Evolutionary conservation across 1,140 invertebrate species (phyloP), one percentile per base, ranked within the genome.

Genomic region (Ladona fulva): DNA sequence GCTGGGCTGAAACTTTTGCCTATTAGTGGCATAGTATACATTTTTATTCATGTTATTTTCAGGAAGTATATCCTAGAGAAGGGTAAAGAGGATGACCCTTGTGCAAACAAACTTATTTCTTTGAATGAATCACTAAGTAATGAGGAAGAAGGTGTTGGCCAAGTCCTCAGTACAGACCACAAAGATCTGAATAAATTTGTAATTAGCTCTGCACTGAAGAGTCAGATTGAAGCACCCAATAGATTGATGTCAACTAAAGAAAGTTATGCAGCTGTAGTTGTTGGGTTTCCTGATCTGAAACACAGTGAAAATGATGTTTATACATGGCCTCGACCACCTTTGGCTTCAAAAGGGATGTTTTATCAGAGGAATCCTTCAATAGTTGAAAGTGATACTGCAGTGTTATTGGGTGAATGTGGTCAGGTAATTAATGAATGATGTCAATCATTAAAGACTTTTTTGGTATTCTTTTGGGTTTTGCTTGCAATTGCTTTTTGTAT

Each of bases 201-300:
- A 16, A 78, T 86, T 12, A 84, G 82, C 37, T 78, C 80, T 74
- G 81, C 81, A 52, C 75, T 86, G 37, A 42, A 82, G 1, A 82
- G 88, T 77, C 84, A 86, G 73, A 86, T 88, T 12, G 82, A 83
- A 44, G 83, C 84, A 25, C 86, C 89, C 0, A 90, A 88, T 79
- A 83, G 89, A 81, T 42, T 90, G 8, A 66, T 89, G 8, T 81
- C 83, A 0, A 84, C 84, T 14, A 81, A 84, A 59, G 81, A 84
- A 42, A 82, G 83, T 0, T 89, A 87, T 80, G 89, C 87, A 25
- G 84, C 83, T 24, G 79, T 90, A 11, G 81, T 85, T 37, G 82
- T 87, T 10, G 89, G 89, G 37, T 90, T 90, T 80, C 89, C 89
- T 11, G 89, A 90, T 74, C 80, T 88, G 29, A 83, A 86, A 11